Percentiles rank a stretch among this genome's conserved stretches.
Evolutionary conservation across 2,888 invertebrate genomes (phyloP).

Genomic region (Dynastes grantii): DNA sequence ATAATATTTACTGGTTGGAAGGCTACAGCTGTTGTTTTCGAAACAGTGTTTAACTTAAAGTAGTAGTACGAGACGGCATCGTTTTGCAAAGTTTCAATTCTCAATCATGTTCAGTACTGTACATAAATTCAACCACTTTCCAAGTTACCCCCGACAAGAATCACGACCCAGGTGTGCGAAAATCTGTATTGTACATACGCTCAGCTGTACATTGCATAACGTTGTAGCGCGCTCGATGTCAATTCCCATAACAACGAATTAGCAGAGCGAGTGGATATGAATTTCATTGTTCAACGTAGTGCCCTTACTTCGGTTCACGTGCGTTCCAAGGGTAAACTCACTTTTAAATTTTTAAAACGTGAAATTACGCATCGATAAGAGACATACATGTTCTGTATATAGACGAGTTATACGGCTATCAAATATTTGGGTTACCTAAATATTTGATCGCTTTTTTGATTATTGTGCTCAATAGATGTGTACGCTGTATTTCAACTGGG

Average conservation of each 20-base stretch:
- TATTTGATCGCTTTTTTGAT: slow-evolving; percentile 47
- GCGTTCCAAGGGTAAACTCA: slow-evolving; percentile 59
- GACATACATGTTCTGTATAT: slow-evolving; percentile 6
- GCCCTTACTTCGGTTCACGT: slow-evolving; percentile 58
- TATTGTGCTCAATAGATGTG: slow-evolving; percentile 19
- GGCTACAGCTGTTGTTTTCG: no score
- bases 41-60: neutral
- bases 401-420: slow-evolving; percentile 32
- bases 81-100: slow-evolving; percentile 44
- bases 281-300: slow-evolving; percentile 59
- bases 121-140: slow-evolving; percentile 57
- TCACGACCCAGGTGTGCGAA: slow-evolving; percentile 61
- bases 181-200: slow-evolving; percentile 55
- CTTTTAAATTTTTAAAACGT: slow-evolving; percentile 55
- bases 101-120: slow-evolving; percentile 56
- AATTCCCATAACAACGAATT: slow-evolving; percentile 11
- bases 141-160: slow-evolving; percentile 58
- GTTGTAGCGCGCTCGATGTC: neutral
- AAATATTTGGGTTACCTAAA: slow-evolving; percentile 46
- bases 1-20: no score
- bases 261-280: slow-evolving; percentile 56
- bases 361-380: slow-evolving; percentile 49
- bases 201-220: slow-evolving; percentile 31
- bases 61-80: neutral
- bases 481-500: neutral